Evolutionary conservation across 2,888 invertebrate genomes (phyloP).

Genomic region (Amiota minor): DNA sequence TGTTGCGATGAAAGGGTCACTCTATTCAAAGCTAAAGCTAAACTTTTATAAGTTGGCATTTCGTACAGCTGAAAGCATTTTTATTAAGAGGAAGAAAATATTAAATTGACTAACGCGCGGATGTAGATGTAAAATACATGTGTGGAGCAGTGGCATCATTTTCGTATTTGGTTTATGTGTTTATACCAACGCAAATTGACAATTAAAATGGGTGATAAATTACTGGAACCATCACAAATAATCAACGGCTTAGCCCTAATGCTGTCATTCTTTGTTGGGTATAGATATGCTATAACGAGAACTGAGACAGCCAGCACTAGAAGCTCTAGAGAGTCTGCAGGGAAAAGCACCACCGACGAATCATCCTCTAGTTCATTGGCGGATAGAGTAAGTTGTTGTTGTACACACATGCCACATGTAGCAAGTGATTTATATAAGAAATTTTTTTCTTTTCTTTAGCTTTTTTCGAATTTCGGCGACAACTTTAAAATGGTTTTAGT

Average conservation of each 20-base stretch:
- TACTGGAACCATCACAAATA: slow-evolving; percentile 70
- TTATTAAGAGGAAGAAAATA: no score
- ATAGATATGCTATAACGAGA: slow-evolving; percentile 71
- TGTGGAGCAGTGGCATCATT: no score
- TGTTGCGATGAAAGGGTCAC: no score
- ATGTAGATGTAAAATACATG: no score
- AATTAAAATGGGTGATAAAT: slow-evolving; percentile 63
- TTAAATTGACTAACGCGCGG: no score
- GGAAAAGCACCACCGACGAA: slow-evolving; percentile 35
- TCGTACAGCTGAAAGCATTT: no score
- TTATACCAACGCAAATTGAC: no score
- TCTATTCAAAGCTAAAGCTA: no score
- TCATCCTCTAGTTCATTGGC: slow-evolving; percentile 17
- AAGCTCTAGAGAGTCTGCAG: slow-evolving; percentile 23
- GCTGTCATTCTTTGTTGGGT: slow-evolving; percentile 73
- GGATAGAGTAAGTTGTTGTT: slow-evolving; percentile 51
- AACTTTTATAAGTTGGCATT: no score
- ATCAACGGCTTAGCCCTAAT: slow-evolving; percentile 72
- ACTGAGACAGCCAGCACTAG: slow-evolving; percentile 47
- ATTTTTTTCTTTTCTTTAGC: slow-evolving; percentile 45
- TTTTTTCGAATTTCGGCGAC: slow-evolving; percentile 69
- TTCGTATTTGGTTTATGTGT: no score
- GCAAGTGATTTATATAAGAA: not conserved
- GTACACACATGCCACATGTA: not conserved
- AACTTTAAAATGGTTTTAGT: slow-evolving; percentile 89